Evolutionary conservation across 1,140 invertebrate species (phyloP).

Genomic region (Latrodectus geometricus): DNA sequence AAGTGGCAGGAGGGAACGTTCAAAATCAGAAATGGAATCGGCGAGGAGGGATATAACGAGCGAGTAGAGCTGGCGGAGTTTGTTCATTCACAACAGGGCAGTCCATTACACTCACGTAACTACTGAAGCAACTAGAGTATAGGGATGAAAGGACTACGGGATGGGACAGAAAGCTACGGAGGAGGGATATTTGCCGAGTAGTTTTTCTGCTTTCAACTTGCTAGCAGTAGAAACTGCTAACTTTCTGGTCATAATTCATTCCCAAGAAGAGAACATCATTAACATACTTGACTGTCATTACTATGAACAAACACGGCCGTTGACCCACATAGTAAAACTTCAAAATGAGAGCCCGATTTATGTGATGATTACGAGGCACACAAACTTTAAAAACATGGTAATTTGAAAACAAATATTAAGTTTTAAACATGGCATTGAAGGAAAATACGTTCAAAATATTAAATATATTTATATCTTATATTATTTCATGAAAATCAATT

Average conservation of each 20-base stretch:
- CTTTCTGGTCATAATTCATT: slow-evolving; percentile 20
- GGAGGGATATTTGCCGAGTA: neutral
- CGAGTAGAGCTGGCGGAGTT: neutral
- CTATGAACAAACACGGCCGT: slow-evolving; percentile 41
- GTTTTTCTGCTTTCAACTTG: neutral
- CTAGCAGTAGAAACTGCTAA: neutral
- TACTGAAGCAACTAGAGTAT: slow-evolving; percentile 4
- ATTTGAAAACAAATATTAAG: no score
- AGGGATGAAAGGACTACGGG: slow-evolving; percentile 1
- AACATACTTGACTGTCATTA: slow-evolving; percentile 49
- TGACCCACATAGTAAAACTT: slow-evolving; percentile 43
- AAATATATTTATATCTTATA: no score
- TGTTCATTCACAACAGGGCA: slow-evolving; percentile 51
- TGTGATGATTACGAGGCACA: no score
- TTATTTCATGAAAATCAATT: no score
- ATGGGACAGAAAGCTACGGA: neutral
- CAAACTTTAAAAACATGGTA: no score
- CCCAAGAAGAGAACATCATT: slow-evolving; percentile 24
- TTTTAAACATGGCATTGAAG: no score
- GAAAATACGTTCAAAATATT: no score
- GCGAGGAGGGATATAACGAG: neutral
- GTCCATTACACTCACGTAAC: slow-evolving; percentile 42
- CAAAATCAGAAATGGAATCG: neutral
- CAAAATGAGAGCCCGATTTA: no score
- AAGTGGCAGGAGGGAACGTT: slow-evolving; percentile 5